Evolutionary conservation across 2,797 vertebrate genomes (phyloP).

Genomic region (Linurgus olivaceus): DNA sequence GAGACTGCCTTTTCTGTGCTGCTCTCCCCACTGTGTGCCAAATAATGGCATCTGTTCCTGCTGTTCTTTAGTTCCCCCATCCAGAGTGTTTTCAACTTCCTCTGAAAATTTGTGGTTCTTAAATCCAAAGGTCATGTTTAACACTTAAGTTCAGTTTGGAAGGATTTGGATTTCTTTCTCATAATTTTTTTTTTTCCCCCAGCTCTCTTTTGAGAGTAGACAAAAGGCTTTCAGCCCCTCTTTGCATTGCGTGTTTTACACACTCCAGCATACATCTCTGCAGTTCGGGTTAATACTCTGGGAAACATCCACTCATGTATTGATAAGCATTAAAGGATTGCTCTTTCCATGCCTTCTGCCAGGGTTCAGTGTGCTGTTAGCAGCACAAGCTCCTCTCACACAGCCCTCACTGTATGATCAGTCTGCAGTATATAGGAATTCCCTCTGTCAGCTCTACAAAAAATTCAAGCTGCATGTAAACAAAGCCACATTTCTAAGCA

Average conservation of each 20-base stretch:
- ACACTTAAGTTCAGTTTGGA: slow-evolving; percentile 39
- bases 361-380: not conserved
- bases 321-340: slow-evolving; percentile 25
- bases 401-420: not conserved
- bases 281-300: not conserved
- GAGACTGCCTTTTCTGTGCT: slow-evolving; percentile 55
- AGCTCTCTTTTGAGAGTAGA: not conserved
- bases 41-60: slow-evolving; percentile 61
- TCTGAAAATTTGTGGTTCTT: slow-evolving; percentile 66
- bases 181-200: not conserved
- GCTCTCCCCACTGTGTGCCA: slow-evolving; percentile 36
- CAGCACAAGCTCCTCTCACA: not conserved
- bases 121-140: slow-evolving; percentile 70
- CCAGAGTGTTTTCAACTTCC: slow-evolving; percentile 63
- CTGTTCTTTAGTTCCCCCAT: slow-evolving; percentile 37
- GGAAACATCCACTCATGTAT: not conserved
- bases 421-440: not conserved
- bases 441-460: not conserved
- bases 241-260: not conserved
- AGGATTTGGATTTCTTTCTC: slow-evolving; percentile 31
- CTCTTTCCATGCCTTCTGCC: not conserved
- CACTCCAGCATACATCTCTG: not conserved
- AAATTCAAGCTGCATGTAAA: not conserved
- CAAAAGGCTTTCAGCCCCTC: not conserved
- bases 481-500: not conserved